phyloP scores from a whole-genome alignment of 2,113 vertebrate genomes.

The Chitala chitala region DNA sequence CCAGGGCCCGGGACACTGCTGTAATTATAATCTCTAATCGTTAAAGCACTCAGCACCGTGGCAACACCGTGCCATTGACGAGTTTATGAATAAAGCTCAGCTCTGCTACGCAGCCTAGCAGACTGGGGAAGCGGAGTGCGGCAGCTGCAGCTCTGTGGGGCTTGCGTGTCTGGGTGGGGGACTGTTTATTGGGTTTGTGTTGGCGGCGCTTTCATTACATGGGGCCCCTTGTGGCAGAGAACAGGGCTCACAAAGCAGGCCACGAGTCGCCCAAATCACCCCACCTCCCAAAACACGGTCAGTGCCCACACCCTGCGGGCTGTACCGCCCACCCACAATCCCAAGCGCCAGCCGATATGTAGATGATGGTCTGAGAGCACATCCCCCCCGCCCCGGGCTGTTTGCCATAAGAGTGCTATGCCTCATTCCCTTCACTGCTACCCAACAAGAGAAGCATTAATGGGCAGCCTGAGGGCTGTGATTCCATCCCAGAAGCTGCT shows the following conservation, averaged over 20 bases:
- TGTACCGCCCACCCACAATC: neutral
- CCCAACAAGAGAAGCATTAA: constrained; percentile 9
- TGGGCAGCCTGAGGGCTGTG: neutral
- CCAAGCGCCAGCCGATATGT: constrained; percentile 13
- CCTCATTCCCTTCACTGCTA: neutral
- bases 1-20: too few species aligned
- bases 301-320: neutral
- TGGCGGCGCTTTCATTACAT: constrained; percentile 15
- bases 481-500: neutral
- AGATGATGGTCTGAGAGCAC: too few species aligned
- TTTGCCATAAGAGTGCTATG: too few species aligned
- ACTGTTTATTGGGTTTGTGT: neutral
- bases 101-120: too few species aligned
- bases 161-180: neutral
- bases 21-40: too few species aligned
- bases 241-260: constrained; percentile 36
- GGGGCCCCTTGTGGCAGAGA: constrained; percentile 38
- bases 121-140: too few species aligned
- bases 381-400: too few species aligned
- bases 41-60: neutral
- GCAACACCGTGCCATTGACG: neutral
- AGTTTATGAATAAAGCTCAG: too few species aligned
- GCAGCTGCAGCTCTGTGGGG: neutral
- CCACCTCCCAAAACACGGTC: too few species aligned
- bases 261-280: neutral